A percentile compares a stretch with the other conserved stretches of the same genome.
phyloP scores from a whole-genome alignment of 2,888 invertebrate species.

The Nymphalis c-album region DNA sequence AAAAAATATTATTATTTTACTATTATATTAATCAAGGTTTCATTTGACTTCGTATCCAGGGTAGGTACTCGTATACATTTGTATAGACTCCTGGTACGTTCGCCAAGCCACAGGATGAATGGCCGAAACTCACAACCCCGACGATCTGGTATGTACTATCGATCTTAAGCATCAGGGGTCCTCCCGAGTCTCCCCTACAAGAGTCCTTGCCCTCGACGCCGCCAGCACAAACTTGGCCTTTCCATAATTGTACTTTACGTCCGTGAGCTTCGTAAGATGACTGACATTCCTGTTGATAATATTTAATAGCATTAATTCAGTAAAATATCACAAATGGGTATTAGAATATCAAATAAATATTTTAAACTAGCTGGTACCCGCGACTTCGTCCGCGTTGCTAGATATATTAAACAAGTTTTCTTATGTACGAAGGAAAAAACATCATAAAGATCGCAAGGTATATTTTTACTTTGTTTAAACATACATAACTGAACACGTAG shows the following conservation, averaged over 20 bases:
- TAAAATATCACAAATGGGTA: too few species aligned
- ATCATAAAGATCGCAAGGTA: too few species aligned
- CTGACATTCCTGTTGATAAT: conserved; percentile 49
- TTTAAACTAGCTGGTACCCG: too few species aligned
- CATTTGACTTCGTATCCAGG: conserved; percentile 80
- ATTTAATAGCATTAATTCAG: too few species aligned
- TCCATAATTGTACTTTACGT: conserved; percentile 47
- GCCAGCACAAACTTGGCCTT: conserved; percentile 80
- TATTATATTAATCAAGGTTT: conserved; percentile 42
- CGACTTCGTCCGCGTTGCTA: too few species aligned
- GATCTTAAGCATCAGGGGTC: conserved; percentile 80
- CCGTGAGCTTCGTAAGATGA: conserved; percentile 42
- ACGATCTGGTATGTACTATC: conserved; percentile 49
- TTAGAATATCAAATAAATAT: too few species aligned
- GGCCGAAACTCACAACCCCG: conserved; percentile 85
- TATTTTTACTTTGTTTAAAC: too few species aligned
- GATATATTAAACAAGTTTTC: too few species aligned
- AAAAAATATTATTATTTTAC: conserved; percentile 12
- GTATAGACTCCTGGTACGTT: conserved; percentile 85
- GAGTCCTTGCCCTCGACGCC: conserved; percentile 81
- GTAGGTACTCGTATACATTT: conserved; percentile 77
- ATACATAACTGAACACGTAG: too few species aligned
- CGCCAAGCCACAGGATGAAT: conserved; percentile 81
- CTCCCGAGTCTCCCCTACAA: conserved; percentile 84
- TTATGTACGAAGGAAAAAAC: too few species aligned